A percentile compares a stretch with the other conserved stretches of the same genome.
These are phyloP conservation scores for Megastigmus dorsalis DNA, from an alignment of 2,888 invertebrate genomes.

Conservation along the genomic window DNA sequence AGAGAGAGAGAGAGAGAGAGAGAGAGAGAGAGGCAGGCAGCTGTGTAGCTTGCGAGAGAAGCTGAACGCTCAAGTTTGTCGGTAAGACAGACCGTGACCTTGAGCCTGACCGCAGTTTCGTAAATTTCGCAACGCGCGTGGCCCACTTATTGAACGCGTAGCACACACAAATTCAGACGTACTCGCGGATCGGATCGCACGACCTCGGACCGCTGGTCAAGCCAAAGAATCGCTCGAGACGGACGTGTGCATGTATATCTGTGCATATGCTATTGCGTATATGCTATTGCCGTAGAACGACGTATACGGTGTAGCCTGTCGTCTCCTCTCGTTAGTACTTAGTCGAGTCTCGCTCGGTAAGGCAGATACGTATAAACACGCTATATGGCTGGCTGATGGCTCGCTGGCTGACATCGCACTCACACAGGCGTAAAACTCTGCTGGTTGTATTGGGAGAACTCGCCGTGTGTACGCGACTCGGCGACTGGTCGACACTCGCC, in stretches of 20 bases:
- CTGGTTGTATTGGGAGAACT: too few species aligned
- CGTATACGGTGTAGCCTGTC: too few species aligned
- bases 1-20: background rate
- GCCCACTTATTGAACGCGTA: background rate
- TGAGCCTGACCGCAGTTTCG: slow-evolving; percentile 21
- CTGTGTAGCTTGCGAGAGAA: background rate
- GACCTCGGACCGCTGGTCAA: too few species aligned
- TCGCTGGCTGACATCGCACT: too few species aligned
- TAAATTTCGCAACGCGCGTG: background rate
- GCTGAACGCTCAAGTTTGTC: background rate
- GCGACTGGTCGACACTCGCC: too few species aligned
- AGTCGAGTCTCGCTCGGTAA: slow-evolving; percentile 46
- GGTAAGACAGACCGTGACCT: slow-evolving; percentile 48
- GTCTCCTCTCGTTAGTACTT: too few species aligned
- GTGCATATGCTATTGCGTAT: too few species aligned
- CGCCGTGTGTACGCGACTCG: background rate
- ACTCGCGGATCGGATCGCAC: background rate
- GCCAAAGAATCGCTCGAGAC: too few species aligned
- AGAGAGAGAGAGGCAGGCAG: background rate
- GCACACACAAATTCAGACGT: too few species aligned
- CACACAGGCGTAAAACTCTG: background rate
- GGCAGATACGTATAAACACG: slow-evolving; percentile 9
- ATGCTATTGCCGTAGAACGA: too few species aligned
- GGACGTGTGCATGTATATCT: too few species aligned
- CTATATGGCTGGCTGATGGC: too few species aligned